Percentiles rank a stretch among this genome's conserved stretches.
Evolutionary conservation across 2,888 invertebrate genomes (phyloP).

Genomic region (Fragum whitleyi): DNA sequence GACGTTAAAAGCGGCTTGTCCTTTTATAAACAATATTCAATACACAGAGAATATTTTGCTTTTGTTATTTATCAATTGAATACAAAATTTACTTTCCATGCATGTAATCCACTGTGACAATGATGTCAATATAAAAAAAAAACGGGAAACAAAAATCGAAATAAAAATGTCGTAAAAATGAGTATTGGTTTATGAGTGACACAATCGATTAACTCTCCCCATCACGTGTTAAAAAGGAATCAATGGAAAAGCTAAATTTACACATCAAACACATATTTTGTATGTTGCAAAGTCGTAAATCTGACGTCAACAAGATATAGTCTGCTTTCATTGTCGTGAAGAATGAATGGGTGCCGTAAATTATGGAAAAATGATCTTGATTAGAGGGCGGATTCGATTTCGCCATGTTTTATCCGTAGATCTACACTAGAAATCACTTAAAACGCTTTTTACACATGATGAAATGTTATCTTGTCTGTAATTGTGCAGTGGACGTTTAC

Average conservation of each 20-base stretch:
- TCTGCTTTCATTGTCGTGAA: conserved; percentile 16
- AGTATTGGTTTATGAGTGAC: neutral
- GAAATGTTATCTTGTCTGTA: conserved; percentile 26
- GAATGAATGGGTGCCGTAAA: conserved; percentile 18
- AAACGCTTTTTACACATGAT: conserved; percentile 13
- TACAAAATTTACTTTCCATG: too few species aligned
- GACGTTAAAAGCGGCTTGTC: too few species aligned
- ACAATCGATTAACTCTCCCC: conserved; percentile 6
- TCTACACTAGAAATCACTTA: conserved; percentile 29
- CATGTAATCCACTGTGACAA: too few species aligned
- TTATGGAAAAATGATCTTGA: conserved; percentile 16
- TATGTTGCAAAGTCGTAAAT: conserved; percentile 25
- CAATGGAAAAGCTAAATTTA: conserved; percentile 9
- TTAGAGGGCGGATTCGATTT: conserved; percentile 28
- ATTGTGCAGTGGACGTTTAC: neutral
- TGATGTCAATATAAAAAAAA: too few species aligned
- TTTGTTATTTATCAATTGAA: too few species aligned
- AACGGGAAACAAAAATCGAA: too few species aligned
- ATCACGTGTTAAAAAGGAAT: conserved; percentile 7
- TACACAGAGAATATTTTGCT: too few species aligned
- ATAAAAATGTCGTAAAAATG: too few species aligned
- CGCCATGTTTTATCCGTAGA: conserved; percentile 2
- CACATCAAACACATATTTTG: conserved; percentile 1
- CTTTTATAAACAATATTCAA: too few species aligned
- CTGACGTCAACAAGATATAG: conserved; percentile 16